These are phyloP conservation scores for Lepilemur septentrionalis DNA, from an alignment of 2,797 vertebrate genomes.

Conservation along the genomic window DNA sequence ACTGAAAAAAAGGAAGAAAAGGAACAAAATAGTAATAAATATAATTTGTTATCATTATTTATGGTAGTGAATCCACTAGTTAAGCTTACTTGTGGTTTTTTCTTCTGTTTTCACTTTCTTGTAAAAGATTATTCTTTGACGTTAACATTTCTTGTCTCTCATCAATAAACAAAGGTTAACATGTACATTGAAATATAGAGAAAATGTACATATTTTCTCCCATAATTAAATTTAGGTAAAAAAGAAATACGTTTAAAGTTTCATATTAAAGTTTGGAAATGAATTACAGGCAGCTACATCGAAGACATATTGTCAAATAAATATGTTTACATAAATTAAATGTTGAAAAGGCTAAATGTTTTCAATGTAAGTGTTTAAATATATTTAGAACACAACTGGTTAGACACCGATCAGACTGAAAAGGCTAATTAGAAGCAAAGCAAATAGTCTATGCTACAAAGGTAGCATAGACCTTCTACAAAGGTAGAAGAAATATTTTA, in stretches of 20 bases:
- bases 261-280: neutral
- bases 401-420: neutral
- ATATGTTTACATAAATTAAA: neutral
- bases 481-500: neutral
- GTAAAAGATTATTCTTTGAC: neutral
- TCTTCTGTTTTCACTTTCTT: neutral
- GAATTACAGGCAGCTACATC: neutral
- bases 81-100: neutral
- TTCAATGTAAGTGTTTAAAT: neutral
- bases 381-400: neutral
- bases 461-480: neutral
- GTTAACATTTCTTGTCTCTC: neutral
- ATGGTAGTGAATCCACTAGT: neutral
- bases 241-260: neutral
- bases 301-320: neutral
- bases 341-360: slow-evolving; percentile 13
- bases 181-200: neutral
- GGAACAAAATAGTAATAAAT: neutral
- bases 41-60: neutral
- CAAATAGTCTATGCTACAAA: neutral
- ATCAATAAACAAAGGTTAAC: neutral
- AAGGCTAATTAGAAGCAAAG: neutral
- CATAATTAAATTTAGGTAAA: slow-evolving; percentile 29
- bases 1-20: neutral
- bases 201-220: neutral